A percentile compares a stretch with the other conserved stretches of the same genome.
phyloP scores from a whole-genome alignment of 2,888 invertebrate species.

The Harpalus rubripes region DNA sequence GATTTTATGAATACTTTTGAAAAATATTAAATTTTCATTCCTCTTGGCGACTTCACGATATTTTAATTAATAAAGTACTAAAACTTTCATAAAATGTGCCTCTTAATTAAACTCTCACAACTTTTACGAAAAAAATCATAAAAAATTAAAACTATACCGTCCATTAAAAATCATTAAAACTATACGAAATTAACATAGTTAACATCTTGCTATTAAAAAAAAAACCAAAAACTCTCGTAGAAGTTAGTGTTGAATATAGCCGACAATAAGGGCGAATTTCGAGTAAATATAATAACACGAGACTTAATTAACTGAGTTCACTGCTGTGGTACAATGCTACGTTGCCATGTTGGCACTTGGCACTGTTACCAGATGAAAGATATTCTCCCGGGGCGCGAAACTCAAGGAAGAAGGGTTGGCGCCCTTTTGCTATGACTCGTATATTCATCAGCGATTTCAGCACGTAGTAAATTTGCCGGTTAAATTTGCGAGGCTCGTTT shows the following conservation, averaged over 20 bases:
- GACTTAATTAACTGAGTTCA: slow-evolving; percentile 43
- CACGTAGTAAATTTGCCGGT: slow-evolving; percentile 44
- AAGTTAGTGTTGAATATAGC: slow-evolving; percentile 14
- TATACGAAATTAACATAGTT: slow-evolving; percentile 23
- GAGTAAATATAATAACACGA: slow-evolving; percentile 41
- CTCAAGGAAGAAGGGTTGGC: slow-evolving; percentile 19
- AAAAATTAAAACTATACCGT: slow-evolving; percentile 17
- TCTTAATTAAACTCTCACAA: slow-evolving; percentile 24
- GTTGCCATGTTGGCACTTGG: slow-evolving; percentile 36
- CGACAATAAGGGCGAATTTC: slow-evolving; percentile 29
- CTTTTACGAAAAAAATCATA: slow-evolving; percentile 18
- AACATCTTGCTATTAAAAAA: not conserved
- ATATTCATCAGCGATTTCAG: slow-evolving; percentile 58
- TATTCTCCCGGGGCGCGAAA: slow-evolving; percentile 49
- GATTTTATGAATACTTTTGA: not conserved
- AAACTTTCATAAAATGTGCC: slow-evolving; percentile 13
- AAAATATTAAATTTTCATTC: slow-evolving; percentile 12
- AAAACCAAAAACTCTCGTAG: not conserved
- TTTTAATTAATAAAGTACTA: slow-evolving; percentile 36
- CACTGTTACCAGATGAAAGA: slow-evolving; percentile 48
- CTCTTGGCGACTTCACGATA: slow-evolving; percentile 13
- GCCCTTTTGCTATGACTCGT: slow-evolving; percentile 56
- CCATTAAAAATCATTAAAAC: slow-evolving; percentile 36
- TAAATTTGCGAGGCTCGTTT: slow-evolving; percentile 51
- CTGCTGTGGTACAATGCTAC: slow-evolving; percentile 15